These are phyloP conservation scores for Acanthurus leucopareius DNA, from an alignment of 2,797 vertebrate genomes.

Conservation along the genomic window DNA sequence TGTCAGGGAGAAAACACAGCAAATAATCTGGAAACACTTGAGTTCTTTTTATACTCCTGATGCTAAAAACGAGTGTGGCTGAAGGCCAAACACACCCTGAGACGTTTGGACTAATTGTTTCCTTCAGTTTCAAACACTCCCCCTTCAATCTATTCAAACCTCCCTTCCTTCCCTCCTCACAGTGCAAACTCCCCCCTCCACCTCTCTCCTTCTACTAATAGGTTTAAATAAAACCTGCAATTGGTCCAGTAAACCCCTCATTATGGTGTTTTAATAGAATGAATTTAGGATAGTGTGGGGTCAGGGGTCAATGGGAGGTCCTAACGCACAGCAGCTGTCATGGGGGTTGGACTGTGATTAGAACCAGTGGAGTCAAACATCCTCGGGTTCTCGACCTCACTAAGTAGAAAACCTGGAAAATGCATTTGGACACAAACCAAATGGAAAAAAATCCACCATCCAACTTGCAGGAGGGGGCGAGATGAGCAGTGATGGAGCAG, in stretches of 20 bases:
- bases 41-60: conserved; percentile 76
- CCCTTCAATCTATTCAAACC: conserved; percentile 56
- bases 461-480: conserved; percentile 44
- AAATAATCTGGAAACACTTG: conserved; percentile 86
- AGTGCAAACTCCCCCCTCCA: conserved; percentile 27
- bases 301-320: conserved; percentile 87
- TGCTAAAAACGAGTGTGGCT: conserved; percentile 74
- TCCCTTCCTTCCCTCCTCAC: conserved; percentile 43
- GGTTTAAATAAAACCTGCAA: conserved; percentile 93
- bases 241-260: conserved; percentile 93
- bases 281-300: conserved; percentile 88
- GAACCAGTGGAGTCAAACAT: conserved; percentile 83
- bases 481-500: conserved; percentile 44
- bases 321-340: conserved; percentile 89
- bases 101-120: conserved; percentile 89
- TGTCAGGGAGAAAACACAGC: conserved; percentile 72
- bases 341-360: conserved; percentile 83
- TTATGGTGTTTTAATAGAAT: conserved; percentile 94
- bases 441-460: conserved; percentile 75
- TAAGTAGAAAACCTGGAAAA: conserved; percentile 88
- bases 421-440: conserved; percentile 81
- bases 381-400: conserved; percentile 77
- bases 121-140: conserved; percentile 85
- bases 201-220: conserved; percentile 84
- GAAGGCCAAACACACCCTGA: conserved; percentile 81